Evolutionary conservation across 2,113 vertebrate genomes (phyloP).

Genomic region (Trochalopteron elliotii): DNA sequence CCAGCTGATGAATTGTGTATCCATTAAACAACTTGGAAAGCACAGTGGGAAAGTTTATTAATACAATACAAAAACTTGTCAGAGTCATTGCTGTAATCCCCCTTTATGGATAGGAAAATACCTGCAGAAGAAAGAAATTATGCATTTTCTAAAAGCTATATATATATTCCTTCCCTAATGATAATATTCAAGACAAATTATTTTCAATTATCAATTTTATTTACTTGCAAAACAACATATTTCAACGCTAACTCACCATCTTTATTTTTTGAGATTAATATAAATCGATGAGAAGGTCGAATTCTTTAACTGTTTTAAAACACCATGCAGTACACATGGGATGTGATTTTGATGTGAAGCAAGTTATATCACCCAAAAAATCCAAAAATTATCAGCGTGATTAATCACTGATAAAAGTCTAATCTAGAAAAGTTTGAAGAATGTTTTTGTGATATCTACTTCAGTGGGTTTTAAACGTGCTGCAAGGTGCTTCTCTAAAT

Average conservation of each 20-base stretch:
- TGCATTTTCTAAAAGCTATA: neutral
- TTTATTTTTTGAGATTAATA: neutral
- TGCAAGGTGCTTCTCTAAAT: neutral
- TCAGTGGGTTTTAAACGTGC: neutral
- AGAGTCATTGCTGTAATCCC: neutral
- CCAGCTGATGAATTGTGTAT: neutral
- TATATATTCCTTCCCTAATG: neutral
- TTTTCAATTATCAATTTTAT: neutral
- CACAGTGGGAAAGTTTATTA: conserved; percentile 20
- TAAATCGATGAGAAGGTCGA: neutral
- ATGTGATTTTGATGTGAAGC: neutral
- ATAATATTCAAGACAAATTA: neutral
- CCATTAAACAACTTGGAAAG: conserved; percentile 26
- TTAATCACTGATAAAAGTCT: neutral
- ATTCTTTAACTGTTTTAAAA: neutral
- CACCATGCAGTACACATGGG: neutral
- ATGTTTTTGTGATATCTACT: neutral
- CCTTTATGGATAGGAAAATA: neutral
- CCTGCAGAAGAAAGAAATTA: neutral
- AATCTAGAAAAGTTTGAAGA: neutral
- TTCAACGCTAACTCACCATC: neutral
- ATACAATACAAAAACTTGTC: neutral
- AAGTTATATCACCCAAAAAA: neutral
- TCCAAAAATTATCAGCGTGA: neutral
- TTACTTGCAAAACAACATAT: neutral